Conservation (phyloP, 2,888 invertebrate species). For the Cryptus armator region DNA sequence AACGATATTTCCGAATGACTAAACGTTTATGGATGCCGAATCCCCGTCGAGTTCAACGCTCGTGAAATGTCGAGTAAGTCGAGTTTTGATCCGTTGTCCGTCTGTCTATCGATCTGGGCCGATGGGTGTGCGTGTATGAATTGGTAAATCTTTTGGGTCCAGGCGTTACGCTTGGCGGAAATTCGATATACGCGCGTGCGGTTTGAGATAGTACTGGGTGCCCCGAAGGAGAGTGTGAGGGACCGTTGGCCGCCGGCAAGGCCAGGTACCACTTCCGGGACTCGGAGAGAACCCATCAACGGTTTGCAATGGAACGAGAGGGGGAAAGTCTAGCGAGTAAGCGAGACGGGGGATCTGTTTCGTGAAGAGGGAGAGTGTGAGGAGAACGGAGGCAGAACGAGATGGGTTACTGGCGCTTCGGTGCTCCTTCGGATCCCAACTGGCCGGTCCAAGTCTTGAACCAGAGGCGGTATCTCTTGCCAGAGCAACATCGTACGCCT, state of each 20-base stretch:
- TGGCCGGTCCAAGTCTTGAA: constrained; percentile 73
- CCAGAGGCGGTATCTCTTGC: constrained; percentile 40
- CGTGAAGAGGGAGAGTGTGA: constrained; percentile 33
- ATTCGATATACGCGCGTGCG: constrained; percentile 54
- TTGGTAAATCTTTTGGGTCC: constrained; percentile 27
- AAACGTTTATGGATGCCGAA: neutral
- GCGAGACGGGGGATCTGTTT: constrained; percentile 39
- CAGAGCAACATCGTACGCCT: constrained; percentile 40
- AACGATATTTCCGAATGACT: constrained; percentile 16
- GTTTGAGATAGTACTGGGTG: constrained; percentile 15
- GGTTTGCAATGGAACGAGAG: constrained; percentile 49
- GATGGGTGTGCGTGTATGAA: neutral
- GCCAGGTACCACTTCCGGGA: constrained; percentile 74
- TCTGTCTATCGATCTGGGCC: neutral
- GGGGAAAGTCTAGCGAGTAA: neutral
- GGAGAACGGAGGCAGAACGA: constrained; percentile 62
- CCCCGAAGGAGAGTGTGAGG: constrained; percentile 21
- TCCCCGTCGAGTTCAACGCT: constrained; percentile 20
- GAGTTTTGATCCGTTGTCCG: neutral
- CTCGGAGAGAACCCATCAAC: constrained; percentile 80
- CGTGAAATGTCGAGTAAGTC: constrained; percentile 1
- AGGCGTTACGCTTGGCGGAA: constrained; percentile 37
- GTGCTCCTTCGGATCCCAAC: constrained; percentile 64
- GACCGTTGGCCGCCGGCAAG: constrained; percentile 70
- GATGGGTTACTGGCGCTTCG: constrained; percentile 48